Conservation (phyloP, 2,797 vertebrate species). For the Picus viridis region DNA sequence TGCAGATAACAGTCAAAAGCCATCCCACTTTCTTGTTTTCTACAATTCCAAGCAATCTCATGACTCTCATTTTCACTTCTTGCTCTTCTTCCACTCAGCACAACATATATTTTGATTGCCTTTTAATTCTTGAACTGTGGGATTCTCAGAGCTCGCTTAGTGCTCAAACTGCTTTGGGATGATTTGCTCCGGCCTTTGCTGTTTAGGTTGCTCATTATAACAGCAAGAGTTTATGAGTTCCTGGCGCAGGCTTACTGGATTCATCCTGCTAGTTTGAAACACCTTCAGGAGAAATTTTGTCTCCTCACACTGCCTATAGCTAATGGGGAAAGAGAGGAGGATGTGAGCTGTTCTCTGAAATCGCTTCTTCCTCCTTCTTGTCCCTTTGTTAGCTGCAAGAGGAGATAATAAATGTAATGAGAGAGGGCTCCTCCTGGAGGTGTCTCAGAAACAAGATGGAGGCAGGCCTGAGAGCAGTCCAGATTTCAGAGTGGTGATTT, state of each 20-base stretch:
- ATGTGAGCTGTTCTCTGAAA: not conserved
- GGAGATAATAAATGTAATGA: not conserved
- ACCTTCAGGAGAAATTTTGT: not conserved
- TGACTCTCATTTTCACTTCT: not conserved
- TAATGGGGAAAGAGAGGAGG: not conserved
- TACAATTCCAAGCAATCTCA: not conserved
- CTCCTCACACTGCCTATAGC: not conserved
- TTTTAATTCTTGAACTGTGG: not conserved
- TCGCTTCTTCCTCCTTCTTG: not conserved
- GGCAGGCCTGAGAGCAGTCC: not conserved
- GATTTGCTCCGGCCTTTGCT: not conserved
- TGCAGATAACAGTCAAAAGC: not conserved
- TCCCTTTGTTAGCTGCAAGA: not conserved
- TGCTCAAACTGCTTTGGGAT: not conserved
- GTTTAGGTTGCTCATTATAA: not conserved
- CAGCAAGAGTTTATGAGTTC: not conserved
- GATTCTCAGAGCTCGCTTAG: not conserved
- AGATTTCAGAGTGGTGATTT: not conserved
- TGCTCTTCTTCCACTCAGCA: not conserved
- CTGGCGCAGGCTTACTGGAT: not conserved
- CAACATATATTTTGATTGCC: not conserved
- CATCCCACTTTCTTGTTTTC: not conserved
- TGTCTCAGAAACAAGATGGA: not conserved
- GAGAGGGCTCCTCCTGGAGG: not conserved
- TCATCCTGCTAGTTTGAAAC: not conserved